phyloP scores from a whole-genome alignment of 2,888 invertebrate genomes.

The Hirtodrosophila trivittata region DNA sequence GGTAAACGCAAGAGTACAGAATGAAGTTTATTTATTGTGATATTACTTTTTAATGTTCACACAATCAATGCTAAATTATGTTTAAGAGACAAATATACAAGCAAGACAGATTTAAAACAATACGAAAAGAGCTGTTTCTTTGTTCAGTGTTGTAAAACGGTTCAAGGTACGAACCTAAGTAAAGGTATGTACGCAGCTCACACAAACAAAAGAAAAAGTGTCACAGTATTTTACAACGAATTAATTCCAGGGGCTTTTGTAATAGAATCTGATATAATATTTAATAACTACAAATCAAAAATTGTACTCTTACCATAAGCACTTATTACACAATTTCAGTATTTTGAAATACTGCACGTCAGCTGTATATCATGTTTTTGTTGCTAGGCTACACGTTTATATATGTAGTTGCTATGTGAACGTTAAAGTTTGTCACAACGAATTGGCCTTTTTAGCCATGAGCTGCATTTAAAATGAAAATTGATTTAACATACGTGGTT shows the following conservation, averaged over 20 bases:
- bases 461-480: constrained; percentile 49
- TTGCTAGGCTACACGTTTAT: constrained; percentile 48
- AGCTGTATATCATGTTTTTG: constrained; percentile 60
- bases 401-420: constrained; percentile 51
- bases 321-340: not conserved
- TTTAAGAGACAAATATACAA: no score
- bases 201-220: no score
- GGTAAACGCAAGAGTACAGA: constrained; percentile 20
- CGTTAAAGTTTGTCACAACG: constrained; percentile 59
- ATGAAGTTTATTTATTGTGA: constrained; percentile 65
- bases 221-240: no score
- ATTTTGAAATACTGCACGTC: constrained; percentile 34
- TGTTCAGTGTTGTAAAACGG: constrained; percentile 36
- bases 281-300: not conserved
- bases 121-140: constrained; percentile 2
- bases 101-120: constrained; percentile 2
- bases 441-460: constrained; percentile 32
- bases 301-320: constrained; percentile 3
- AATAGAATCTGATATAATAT: not conserved
- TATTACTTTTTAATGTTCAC: constrained; percentile 64
- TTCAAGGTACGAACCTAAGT: not conserved
- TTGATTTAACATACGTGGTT: constrained; percentile 62
- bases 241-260: no score
- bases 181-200: constrained; percentile 34
- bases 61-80: constrained; percentile 27